Base-by-base conservation (phyloP, 2,113 vertebrate species). In the Thymallus thymallus region DNA sequence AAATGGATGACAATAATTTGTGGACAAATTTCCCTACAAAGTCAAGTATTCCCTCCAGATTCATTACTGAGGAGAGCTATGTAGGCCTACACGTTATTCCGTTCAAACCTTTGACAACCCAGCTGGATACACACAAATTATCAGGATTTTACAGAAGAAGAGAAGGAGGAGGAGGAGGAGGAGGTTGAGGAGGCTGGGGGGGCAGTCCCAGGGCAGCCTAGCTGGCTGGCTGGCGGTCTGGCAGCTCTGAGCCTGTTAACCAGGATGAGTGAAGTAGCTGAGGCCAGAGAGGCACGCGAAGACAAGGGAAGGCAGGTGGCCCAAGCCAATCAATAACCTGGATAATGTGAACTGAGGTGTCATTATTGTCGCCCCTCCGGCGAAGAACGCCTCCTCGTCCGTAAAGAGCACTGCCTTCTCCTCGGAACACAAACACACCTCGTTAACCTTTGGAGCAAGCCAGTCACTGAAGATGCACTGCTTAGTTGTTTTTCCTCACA, bases 341-440 rank as follows among this genome's bases (percentile, higher is more conserved):
- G 84, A 90, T 93, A 93, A 94, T 94, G 89, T 92, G 91, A 91
- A 92, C 85, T 84, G 84, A 85, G 80, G 87, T 80, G 86, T 88
- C 83, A 84, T 90, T 88, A 88, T 62, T 63, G 72, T 0, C 20
- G 41, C 69, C 79, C 88, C 81, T 89, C 73, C 6, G 86, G 87
- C 79, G 16, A 16, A 63, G 24, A 60, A 69, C 46, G 63, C 71
- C 75, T 83, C 71, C 72, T 88, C 85, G 87, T 89, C 85, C 80
- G 63, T 87, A 88, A 91, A 87, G 88, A 91, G 84, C 84, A 81
- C 66, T 26, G 79, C 77, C 84, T 86, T 82, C 84, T 76, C 58
- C 69, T 51, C 7, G 23, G 16, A 58, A n/a, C 14, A n/a, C 76
- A 91, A 92, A 68, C 71, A 26, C 85, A 87, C 81, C 85, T 89